phyloP scores from a whole-genome alignment of 1,140 invertebrate species.

The Apis laboriosa region DNA sequence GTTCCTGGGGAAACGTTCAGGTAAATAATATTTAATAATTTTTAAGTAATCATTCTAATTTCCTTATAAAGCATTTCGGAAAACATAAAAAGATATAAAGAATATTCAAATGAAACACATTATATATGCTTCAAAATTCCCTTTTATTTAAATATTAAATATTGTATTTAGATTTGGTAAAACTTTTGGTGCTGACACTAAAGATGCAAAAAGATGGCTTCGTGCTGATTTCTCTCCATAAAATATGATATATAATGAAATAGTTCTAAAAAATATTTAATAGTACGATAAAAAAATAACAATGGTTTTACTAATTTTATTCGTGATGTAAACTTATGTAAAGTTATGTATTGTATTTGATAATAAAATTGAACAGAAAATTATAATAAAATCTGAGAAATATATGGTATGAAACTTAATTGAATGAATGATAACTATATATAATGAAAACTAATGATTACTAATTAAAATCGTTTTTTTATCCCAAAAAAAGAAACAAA shows the following conservation, averaged over 20 bases:
- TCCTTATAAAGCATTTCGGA: not conserved
- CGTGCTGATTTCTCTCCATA: slow-evolving; percentile 66
- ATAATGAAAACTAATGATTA: not conserved
- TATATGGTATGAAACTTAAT: not conserved
- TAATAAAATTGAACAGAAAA: not conserved
- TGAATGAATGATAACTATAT: no score
- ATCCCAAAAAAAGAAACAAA: not conserved
- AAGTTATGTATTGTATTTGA: not conserved
- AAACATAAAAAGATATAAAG: not conserved
- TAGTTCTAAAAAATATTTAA: not conserved
- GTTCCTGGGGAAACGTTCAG: slow-evolving; percentile 86
- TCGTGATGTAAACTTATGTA: not conserved
- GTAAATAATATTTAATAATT: slow-evolving; percentile 69
- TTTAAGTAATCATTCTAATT: not conserved
- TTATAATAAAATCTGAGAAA: not conserved
- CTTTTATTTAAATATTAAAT: slow-evolving; percentile 19
- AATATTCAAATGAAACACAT: not conserved
- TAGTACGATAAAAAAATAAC: not conserved
- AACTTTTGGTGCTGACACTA: slow-evolving; percentile 86
- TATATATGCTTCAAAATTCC: not conserved
- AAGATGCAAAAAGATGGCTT: slow-evolving; percentile 86
- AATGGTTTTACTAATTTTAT: not conserved
- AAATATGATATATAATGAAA: not conserved
- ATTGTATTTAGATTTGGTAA: slow-evolving; percentile 83
- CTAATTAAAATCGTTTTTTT: not conserved